A percentile compares a stretch with the other conserved stretches of the same genome.
Conservation (phyloP, 2,797 vertebrate species). For the Anabacerthia variegaticeps region DNA sequence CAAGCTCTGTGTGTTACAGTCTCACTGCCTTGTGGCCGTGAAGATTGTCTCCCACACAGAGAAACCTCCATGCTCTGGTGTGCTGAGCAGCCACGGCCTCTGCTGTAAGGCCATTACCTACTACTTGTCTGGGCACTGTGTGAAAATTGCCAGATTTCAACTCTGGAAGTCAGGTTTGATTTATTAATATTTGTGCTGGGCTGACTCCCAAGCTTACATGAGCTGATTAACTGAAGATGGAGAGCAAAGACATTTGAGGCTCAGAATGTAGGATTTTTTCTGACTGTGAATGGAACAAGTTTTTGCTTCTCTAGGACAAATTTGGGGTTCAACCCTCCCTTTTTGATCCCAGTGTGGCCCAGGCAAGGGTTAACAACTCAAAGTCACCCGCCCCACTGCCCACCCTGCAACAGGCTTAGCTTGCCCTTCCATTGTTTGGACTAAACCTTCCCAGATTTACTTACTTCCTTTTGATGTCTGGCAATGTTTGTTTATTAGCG, state of each 20-base stretch:
- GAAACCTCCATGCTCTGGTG: neutral
- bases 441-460: slow-evolving; percentile 74
- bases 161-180: neutral
- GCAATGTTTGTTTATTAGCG: slow-evolving; percentile 89
- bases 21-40: neutral
- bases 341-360: neutral
- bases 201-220: neutral
- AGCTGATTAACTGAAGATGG: neutral
- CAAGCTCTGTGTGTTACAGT: neutral
- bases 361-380: slow-evolving; percentile 70
- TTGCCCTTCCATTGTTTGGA: slow-evolving; percentile 75
- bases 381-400: slow-evolving; percentile 48
- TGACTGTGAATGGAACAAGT: accelerated
- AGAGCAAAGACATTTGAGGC: neutral
- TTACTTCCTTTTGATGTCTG: slow-evolving; percentile 85
- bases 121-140: neutral
- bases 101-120: neutral
- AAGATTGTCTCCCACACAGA: neutral
- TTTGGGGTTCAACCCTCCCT: neutral
- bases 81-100: neutral
- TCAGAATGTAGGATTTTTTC: neutral
- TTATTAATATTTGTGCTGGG: neutral
- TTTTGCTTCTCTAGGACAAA: neutral
- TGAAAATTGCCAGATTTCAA: neutral
- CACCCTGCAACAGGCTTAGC: slow-evolving; percentile 45